A percentile compares a stretch with the other conserved stretches of the same genome.
Evolutionary conservation across 2,888 invertebrate species (phyloP).

Genomic region (Siphlonurus alternatus): DNA sequence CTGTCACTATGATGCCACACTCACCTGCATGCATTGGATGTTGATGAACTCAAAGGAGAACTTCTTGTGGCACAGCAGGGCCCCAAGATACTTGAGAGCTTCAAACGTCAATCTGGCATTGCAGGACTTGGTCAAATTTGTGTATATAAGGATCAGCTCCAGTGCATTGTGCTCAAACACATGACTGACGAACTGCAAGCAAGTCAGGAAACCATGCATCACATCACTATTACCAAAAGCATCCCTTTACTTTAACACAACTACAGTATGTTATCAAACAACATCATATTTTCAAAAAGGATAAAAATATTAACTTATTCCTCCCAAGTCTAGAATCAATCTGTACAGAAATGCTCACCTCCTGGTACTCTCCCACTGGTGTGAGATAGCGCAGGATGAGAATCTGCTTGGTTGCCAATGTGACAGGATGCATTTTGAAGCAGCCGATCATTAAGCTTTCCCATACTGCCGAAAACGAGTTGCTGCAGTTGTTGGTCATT

Average conservation of each 20-base stretch:
- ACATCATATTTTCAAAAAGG: no score
- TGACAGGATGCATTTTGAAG: slow-evolving; percentile 79
- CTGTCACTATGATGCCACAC: not conserved
- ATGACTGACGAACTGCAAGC: slow-evolving; percentile 66
- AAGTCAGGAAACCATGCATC: no score
- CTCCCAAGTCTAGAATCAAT: no score
- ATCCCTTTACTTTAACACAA: no score
- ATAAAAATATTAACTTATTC: no score
- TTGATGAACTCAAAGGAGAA: slow-evolving; percentile 93
- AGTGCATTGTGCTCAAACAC: slow-evolving; percentile 88
- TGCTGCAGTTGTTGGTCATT: slow-evolving; percentile 41
- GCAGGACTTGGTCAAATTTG: slow-evolving; percentile 71
- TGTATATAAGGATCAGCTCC: slow-evolving; percentile 75
- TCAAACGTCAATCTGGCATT: slow-evolving; percentile 93
- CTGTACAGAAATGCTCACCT: no score
- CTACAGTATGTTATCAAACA: no score
- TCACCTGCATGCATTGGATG: slow-evolving; percentile 64
- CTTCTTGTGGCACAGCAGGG: slow-evolving; percentile 92
- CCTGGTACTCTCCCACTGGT: slow-evolving; percentile 95
- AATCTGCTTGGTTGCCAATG: slow-evolving; percentile 77
- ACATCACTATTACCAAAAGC: no score
- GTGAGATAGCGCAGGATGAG: slow-evolving; percentile 87
- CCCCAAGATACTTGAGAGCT: slow-evolving; percentile 85
- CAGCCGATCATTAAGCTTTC: slow-evolving; percentile 77
- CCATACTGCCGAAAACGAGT: slow-evolving; percentile 84